Evolutionary conservation across 2,113 vertebrate species (phyloP).

Genomic region (Butorides virescens): DNA sequence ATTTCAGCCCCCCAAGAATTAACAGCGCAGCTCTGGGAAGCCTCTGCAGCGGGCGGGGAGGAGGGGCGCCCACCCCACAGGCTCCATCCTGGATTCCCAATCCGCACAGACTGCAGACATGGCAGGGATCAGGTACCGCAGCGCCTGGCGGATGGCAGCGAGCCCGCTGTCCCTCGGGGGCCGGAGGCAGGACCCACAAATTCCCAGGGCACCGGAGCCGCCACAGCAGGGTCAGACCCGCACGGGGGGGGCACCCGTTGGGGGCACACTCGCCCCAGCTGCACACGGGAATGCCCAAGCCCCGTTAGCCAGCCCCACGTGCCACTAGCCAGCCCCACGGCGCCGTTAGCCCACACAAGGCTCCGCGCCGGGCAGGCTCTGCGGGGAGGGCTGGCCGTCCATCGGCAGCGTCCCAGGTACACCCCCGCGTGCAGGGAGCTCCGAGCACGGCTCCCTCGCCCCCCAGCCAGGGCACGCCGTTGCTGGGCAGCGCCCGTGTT

Average conservation of each 20-base stretch:
- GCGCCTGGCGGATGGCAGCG: rapidly evolving
- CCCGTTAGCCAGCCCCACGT: rapidly evolving
- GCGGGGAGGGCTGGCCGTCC: background rate
- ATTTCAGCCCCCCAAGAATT: background rate
- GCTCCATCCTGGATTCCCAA: background rate
- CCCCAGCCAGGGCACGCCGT: background rate
- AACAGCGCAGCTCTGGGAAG: too few relatives aligned
- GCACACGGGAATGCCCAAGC: background rate
- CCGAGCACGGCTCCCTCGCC: rapidly evolving
- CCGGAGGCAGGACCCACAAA: background rate
- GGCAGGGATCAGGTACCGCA: background rate
- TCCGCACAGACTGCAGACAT: background rate
- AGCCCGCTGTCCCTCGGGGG: background rate
- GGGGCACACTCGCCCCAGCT: background rate
- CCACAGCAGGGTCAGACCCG: background rate
- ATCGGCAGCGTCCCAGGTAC: rapidly evolving
- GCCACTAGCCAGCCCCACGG: background rate
- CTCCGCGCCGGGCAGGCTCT: too few relatives aligned
- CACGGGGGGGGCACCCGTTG: rapidly evolving
- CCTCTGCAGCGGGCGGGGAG: background rate
- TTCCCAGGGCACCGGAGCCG: background rate
- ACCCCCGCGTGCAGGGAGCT: background rate
- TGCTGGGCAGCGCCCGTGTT: too few relatives aligned
- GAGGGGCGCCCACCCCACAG: too few relatives aligned
- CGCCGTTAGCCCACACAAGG: too few relatives aligned